Conservation (phyloP, 2,797 vertebrate genomes). For the Bucorvus abyssinicus region DNA sequence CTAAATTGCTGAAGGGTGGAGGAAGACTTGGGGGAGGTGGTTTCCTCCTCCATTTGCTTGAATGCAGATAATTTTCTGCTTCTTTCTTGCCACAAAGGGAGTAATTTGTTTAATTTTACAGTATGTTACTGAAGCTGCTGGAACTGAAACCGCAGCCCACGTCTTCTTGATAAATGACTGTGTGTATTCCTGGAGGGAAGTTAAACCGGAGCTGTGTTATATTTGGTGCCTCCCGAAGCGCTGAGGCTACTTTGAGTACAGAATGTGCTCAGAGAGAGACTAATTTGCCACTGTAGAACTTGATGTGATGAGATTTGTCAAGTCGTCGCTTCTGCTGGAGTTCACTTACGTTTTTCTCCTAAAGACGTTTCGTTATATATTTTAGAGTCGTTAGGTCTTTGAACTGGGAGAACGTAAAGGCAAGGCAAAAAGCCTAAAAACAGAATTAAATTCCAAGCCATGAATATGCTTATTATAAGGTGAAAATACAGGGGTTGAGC, state of each 20-base stretch:
- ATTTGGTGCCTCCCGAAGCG: slow-evolving; percentile 48
- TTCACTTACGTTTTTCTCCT: background rate
- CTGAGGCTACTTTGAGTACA: slow-evolving; percentile 37
- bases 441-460: background rate
- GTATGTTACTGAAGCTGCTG: slow-evolving; percentile 19
- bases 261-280: slow-evolving; percentile 39
- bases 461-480: background rate
- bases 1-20: background rate
- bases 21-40: background rate
- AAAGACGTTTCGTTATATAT: background rate
- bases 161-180: slow-evolving; percentile 32
- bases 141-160: slow-evolving; percentile 38
- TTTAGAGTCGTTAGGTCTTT: background rate
- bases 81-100: background rate
- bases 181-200: slow-evolving; percentile 56
- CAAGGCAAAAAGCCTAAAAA: background rate
- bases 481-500: background rate
- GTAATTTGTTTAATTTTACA: background rate
- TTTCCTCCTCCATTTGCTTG: background rate
- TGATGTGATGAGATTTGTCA: slow-evolving; percentile 31
- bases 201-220: slow-evolving; percentile 39
- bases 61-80: background rate
- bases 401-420: background rate
- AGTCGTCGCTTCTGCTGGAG: background rate
- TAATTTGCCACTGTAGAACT: slow-evolving; percentile 6